Evolutionary conservation across 2,888 invertebrate genomes (phyloP).

Genomic region (Eurytoma adleriae): DNA sequence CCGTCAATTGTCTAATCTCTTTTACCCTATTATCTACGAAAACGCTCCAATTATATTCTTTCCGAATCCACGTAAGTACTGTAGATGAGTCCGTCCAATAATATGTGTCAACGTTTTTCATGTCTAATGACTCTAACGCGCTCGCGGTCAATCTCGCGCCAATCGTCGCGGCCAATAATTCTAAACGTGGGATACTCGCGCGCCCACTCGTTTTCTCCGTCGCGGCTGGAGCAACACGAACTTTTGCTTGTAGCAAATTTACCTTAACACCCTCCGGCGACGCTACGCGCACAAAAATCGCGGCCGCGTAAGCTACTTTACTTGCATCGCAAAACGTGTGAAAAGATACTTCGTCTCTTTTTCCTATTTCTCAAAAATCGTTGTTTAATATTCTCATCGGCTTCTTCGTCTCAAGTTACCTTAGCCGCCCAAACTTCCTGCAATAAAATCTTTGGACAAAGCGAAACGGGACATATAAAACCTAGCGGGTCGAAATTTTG

Average conservation of each 20-base stretch:
- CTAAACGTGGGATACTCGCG: constrained; percentile 37
- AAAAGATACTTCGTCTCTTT: constrained; percentile 3
- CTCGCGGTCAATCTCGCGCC: constrained; percentile 14
- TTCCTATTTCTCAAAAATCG: constrained; percentile 18
- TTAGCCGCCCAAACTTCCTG: constrained; percentile 20
- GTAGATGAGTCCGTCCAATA: constrained; percentile 42
- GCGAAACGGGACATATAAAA: constrained; percentile 22
- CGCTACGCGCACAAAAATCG: constrained; percentile 13
- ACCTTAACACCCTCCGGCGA: background rate
- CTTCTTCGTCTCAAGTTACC: constrained; percentile 33
- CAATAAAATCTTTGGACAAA: constrained; percentile 24
- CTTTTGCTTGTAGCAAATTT: constrained; percentile 30
- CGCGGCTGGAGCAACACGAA: constrained; percentile 30
- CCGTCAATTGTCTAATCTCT: constrained; percentile 61
- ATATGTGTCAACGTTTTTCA: background rate
- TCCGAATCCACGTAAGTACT: constrained; percentile 13
- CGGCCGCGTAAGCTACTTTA: constrained; percentile 36
- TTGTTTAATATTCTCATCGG: background rate
- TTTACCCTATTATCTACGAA: constrained; percentile 63
- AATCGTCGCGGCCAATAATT: constrained; percentile 35
- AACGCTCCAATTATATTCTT: constrained; percentile 58
- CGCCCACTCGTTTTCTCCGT: background rate
- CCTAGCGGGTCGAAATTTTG: constrained; percentile 46
- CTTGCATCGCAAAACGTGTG: constrained; percentile 49
- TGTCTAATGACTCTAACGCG: background rate